phyloP scores from a whole-genome alignment of 2,797 vertebrate species.

The Anniella stebbinsi region DNA sequence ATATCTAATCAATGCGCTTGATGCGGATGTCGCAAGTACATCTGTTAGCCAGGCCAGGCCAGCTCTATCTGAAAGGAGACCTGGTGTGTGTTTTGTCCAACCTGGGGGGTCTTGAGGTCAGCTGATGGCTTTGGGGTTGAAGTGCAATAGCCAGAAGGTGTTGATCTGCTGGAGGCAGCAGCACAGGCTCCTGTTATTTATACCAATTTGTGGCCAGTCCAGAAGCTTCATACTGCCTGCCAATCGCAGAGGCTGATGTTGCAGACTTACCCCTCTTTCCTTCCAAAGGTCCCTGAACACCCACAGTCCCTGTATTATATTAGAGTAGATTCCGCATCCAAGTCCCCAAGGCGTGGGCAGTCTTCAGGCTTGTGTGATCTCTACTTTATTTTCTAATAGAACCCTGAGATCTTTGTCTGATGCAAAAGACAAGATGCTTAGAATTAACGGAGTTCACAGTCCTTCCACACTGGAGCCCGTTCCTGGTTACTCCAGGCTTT shows the following conservation, averaged over 20 bases:
- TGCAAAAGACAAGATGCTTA: too few species aligned
- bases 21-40: too few species aligned
- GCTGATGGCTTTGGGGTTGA: background rate
- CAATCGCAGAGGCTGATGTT: too few species aligned
- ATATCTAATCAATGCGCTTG: background rate
- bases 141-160: background rate
- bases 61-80: background rate
- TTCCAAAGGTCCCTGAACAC: background rate
- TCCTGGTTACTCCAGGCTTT: too few species aligned
- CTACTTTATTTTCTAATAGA: too few species aligned
- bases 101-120: background rate
- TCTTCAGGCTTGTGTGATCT: too few species aligned
- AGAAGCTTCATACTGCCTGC: background rate
- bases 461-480: too few species aligned
- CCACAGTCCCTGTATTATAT: background rate
- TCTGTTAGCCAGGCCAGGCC: background rate
- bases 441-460: too few species aligned
- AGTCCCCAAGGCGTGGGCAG: background rate
- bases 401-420: too few species aligned
- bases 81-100: background rate
- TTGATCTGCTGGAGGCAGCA: too few species aligned
- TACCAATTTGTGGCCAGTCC: background rate
- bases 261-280: too few species aligned
- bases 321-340: background rate
- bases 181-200: too few species aligned